phyloP scores from a whole-genome alignment of 1,140 invertebrate species.

The Drosophila gunungcola region DNA sequence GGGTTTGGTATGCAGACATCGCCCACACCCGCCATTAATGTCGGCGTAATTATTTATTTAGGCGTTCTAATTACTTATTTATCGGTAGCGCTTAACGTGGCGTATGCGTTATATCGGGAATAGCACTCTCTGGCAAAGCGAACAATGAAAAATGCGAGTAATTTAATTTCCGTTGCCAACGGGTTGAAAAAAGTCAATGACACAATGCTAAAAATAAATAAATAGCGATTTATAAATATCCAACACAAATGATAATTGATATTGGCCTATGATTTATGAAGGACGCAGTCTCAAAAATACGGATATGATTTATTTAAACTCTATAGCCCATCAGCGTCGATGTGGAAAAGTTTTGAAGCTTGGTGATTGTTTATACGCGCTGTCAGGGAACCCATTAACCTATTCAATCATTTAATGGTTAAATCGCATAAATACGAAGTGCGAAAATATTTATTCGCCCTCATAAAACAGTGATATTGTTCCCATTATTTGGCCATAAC shows the following conservation, averaged over 20 bases:
- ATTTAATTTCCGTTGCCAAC: constrained; percentile 25
- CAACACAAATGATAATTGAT: constrained; percentile 26
- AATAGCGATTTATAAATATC: constrained; percentile 45
- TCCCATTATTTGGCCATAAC: constrained; percentile 46
- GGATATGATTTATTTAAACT: constrained; percentile 31
- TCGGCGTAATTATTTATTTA: constrained; percentile 71
- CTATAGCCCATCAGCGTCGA: constrained; percentile 22
- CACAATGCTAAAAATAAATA: constrained; percentile 46
- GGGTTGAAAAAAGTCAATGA: constrained; percentile 57
- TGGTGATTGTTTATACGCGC: constrained; percentile 33
- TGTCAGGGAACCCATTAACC: constrained; percentile 35
- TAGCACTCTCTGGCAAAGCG: neutral
- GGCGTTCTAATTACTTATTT: constrained; percentile 75
- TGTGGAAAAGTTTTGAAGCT: constrained; percentile 21
- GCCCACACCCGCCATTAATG: constrained; percentile 42
- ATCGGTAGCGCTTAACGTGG: constrained; percentile 50
- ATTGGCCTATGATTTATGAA: constrained; percentile 29
- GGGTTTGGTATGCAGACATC: constrained; percentile 33
- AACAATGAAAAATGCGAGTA: constrained; percentile 18
- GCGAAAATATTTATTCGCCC: constrained; percentile 52
- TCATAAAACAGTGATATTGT: constrained; percentile 53
- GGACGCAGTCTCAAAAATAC: constrained; percentile 3
- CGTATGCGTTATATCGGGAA: constrained; percentile 63
- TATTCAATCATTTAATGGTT: constrained; percentile 48
- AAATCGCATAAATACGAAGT: constrained; percentile 45